Percentiles rank a stretch among this genome's conserved stretches.
These are phyloP conservation scores for Pandion haliaetus DNA, from an alignment of 2,113 vertebrate genomes.

Conservation along the genomic window DNA sequence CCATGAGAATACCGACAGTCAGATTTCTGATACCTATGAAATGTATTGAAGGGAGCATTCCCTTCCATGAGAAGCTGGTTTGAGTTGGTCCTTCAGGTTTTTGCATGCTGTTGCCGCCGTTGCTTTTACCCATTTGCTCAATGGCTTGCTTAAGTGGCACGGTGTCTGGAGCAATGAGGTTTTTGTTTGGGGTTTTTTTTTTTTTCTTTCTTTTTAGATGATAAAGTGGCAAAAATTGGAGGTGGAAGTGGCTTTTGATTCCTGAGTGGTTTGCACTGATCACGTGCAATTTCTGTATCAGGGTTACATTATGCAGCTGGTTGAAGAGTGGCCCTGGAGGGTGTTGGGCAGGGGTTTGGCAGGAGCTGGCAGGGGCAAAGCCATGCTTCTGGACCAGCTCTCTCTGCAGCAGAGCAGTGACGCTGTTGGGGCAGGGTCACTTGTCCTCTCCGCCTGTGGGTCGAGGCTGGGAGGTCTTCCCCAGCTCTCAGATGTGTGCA, in stretches of 20 bases:
- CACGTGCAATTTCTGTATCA: rapidly evolving
- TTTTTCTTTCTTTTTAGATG: background rate
- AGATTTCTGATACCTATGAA: background rate
- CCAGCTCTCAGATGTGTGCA: too few species aligned
- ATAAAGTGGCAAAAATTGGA: background rate
- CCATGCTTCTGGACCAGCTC: background rate
- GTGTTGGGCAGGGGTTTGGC: background rate
- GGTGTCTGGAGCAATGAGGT: background rate
- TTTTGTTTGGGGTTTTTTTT: background rate
- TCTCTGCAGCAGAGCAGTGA: background rate
- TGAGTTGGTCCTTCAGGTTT: background rate
- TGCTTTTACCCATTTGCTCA: background rate
- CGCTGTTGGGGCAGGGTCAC: background rate
- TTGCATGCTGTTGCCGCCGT: rapidly evolving
- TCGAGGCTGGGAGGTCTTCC: background rate
- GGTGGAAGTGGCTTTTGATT: background rate
- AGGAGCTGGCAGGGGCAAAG: background rate
- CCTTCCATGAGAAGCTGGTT: background rate
- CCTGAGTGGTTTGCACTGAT: background rate
- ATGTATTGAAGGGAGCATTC: rapidly evolving
- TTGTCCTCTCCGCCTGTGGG: rapidly evolving
- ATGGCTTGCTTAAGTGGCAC: background rate
- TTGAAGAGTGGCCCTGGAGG: background rate
- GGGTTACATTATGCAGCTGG: rapidly evolving
- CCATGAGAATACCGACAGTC: background rate